A percentile compares a stretch with the other conserved stretches of the same genome.
phyloP scores from a whole-genome alignment of 2,888 invertebrate species.

The Caenorhabditis imperialis region DNA sequence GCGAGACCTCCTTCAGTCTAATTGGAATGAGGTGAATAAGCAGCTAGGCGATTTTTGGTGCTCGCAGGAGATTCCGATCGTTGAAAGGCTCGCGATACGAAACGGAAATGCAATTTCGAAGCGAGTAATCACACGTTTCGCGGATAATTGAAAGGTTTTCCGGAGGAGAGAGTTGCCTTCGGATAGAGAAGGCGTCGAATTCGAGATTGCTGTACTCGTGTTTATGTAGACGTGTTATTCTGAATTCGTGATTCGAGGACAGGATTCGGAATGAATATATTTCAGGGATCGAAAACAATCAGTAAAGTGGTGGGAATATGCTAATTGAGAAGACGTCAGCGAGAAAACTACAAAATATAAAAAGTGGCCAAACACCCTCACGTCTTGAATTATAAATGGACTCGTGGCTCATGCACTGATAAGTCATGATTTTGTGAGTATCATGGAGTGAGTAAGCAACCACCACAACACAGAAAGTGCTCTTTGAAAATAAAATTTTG shows the following conservation, averaged over 20 bases:
- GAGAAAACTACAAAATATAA: no score
- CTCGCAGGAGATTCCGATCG: constrained; percentile 12
- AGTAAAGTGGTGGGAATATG: no score
- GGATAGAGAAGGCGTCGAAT: constrained; percentile 8
- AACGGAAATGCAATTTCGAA: constrained; percentile 12
- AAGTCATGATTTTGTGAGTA: no score
- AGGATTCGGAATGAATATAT: background rate
- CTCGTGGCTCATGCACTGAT: no score
- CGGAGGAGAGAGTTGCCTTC: background rate
- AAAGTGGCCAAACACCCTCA: no score
- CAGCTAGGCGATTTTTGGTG: constrained; percentile 10
- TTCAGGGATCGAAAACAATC: background rate
- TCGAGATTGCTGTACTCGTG: constrained; percentile 29
- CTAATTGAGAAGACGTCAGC: no score
- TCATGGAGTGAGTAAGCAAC: no score
- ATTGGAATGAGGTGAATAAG: constrained; percentile 47
- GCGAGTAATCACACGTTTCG: constrained; percentile 8
- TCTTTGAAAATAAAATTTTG: no score
- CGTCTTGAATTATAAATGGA: no score
- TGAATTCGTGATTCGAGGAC: background rate
- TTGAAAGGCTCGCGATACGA: no score
- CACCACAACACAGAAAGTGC: no score
- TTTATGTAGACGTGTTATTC: constrained; percentile 14
- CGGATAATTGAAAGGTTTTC: constrained; percentile 12
- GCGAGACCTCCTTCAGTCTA: constrained; percentile 15